A percentile compares a stretch with the other conserved stretches of the same genome.
Evolutionary conservation across 2,888 invertebrate species (phyloP).

Genomic region (Strigamia transsilvanica): DNA sequence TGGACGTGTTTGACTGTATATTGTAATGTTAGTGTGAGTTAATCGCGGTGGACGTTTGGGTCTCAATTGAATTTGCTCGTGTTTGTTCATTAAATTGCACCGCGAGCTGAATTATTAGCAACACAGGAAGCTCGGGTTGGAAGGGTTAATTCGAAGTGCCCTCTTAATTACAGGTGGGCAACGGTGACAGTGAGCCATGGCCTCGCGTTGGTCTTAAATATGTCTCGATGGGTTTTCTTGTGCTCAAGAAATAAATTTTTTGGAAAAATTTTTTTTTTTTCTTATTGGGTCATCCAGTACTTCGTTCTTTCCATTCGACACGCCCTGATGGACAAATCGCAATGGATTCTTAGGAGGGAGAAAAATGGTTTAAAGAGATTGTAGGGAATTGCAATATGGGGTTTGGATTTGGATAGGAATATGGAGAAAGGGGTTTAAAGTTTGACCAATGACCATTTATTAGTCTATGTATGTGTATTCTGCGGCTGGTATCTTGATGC

Average conservation of each 20-base stretch:
- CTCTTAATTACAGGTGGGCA: conserved; percentile 26
- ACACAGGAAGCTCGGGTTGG: conserved; percentile 17
- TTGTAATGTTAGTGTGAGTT: not conserved
- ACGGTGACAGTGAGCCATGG: conserved; percentile 12
- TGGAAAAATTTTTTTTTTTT: not conserved
- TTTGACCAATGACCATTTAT: too few species aligned
- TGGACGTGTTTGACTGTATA: not conserved
- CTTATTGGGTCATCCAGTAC: not conserved
- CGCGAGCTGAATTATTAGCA: conserved; percentile 10
- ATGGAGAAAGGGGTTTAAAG: not conserved
- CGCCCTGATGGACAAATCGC: conserved; percentile 13
- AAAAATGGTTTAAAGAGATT: conserved; percentile 6
- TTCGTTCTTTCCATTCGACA: not conserved
- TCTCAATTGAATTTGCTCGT: conserved; percentile 27
- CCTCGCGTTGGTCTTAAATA: conserved; percentile 9
- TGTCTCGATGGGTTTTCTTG: not conserved
- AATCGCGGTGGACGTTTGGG: not conserved
- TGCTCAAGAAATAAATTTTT: not conserved
- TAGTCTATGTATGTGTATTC: too few species aligned
- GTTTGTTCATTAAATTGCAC: conserved; percentile 6
- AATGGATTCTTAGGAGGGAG: conserved; percentile 10
- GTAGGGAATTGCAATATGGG: too few species aligned
- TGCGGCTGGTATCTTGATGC: too few species aligned
- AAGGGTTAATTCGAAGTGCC: conserved; percentile 24
- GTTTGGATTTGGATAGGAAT: not conserved